Base-by-base conservation (phyloP, 2,888 invertebrate species). In the Kryphioiulus occultus region DNA sequence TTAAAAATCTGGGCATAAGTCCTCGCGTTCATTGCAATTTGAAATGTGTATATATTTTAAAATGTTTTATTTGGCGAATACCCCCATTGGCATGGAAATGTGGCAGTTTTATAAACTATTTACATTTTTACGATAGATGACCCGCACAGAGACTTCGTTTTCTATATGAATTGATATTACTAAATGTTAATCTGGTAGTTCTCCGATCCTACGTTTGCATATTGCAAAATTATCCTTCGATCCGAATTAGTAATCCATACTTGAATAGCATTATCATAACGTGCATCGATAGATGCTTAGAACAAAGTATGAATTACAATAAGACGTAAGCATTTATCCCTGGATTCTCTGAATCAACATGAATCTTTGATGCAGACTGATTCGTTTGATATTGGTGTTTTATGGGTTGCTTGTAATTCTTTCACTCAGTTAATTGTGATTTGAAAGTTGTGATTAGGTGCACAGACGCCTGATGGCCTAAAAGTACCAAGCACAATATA, bases 31-130 rank as follows among this genome's bases (percentile, higher is more conserved):
- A 30, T 78, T 30, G 30, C 30, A 30, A 78, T 30, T 78, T 78
- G 30, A 78, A 78, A 78, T 78, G 78, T 78, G 30, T 78, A 78
- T 30, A 78, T 78, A 78, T 78, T 78, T 78, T 78, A 30, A 78
- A 78, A 78, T 30, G 78, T 78, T 78, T 78, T 12, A 30, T 78
- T 30, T 78, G 30, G 78, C 22, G 68, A 78, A 30, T 26, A 30
- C 30, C 78, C 78, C 78, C 15, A 44, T 30, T 26, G 30, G 30
- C 17, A 22, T 68, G 68, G 30, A 78, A 30, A 30, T 78, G 78
- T 30, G 22, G 30, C 26, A 78, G 78, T 78, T 78, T 78, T 78
- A 78, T 78, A 78, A 78, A 30, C 78, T 15, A 30, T 78, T 30
- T 78, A 78, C 30, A 78, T 78, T 78, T 78, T 7, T 78, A 78